A percentile compares a stretch with the other conserved stretches of the same genome.
Evolutionary conservation across 2,888 invertebrate species (phyloP).

Genomic region (Imbricaverruca yamaguchii): DNA sequence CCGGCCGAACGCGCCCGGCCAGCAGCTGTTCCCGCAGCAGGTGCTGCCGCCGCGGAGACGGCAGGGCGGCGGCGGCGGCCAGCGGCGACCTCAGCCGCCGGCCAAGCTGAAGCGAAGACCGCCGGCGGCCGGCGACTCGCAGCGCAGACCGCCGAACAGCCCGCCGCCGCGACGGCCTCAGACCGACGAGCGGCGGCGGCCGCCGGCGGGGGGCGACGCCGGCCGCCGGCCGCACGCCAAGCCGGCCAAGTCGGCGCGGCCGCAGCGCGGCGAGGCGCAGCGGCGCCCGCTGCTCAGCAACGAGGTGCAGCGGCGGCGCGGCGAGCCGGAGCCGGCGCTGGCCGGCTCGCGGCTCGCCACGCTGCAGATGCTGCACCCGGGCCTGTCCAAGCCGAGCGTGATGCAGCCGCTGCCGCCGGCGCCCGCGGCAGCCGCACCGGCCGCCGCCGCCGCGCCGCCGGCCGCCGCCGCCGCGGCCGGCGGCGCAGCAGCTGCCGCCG

Average conservation of each 20-base stretch:
- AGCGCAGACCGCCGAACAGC: background rate
- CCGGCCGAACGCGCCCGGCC: background rate
- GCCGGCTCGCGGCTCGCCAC: background rate
- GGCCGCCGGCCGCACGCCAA: too few species aligned
- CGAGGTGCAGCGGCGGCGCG: background rate
- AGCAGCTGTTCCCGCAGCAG: background rate
- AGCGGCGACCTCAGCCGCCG: background rate
- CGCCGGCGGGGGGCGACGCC: too few species aligned
- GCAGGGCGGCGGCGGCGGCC: background rate
- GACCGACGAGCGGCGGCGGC: too few species aligned
- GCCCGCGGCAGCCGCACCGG: background rate
- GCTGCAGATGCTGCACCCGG: constrained; percentile 1
- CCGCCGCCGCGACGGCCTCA: too few species aligned
- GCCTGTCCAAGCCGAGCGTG: background rate
- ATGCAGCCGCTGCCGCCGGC: background rate
- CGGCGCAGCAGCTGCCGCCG: background rate
- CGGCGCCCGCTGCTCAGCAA: background rate
- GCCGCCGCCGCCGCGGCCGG: background rate
- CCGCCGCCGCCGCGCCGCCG: background rate
- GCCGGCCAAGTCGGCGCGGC: too few species aligned
- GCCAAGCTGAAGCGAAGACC: too few species aligned
- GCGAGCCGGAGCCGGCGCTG: background rate
- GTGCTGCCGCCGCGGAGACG: background rate
- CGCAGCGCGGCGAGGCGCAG: too few species aligned
- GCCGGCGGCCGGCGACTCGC: background rate